Base-by-base conservation (phyloP, 2,113 vertebrate genomes). In the Planiliza haematocheilus region DNA sequence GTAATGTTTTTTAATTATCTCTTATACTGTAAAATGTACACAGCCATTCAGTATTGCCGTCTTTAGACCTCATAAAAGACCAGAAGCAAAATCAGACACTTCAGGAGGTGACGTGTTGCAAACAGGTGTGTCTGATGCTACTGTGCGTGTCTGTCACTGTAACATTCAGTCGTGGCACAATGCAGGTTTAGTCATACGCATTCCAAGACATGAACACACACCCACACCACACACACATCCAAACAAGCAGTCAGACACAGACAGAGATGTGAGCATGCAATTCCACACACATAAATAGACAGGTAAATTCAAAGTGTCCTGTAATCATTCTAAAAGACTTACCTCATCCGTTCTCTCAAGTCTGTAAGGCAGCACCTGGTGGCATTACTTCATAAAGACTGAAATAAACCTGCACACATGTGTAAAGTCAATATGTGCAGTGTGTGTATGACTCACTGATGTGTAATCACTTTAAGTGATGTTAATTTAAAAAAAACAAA, bases 161-260 rank as follows among this genome's bases (percentile, higher is more conserved):
- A 30, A 20, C 21, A 50, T 11, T 2, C 1, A 79, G 30, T 24
- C 5, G 10, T 34, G 9, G 8, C 55, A 66, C 36, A n/a, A 20
- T 14, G n/a, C 49, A 70, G 59, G 17, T 74, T 82, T 66, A 89
- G 82, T 91, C 91, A 89, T 65, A 53, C 7, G 0, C 73, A 89
- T 89, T 88, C 87, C 86, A 71, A 74, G 86, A 84, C 82, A 58
- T 17, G 52, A 70, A 58, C 85, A 42, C 43, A 41, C 83, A 66
- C 48, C 49, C 63, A 39, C 61, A 42, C 10, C 9, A n/a, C 17
- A 11, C 38, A 79, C 45, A 56, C 70, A 80, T 69, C 74, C 50
- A 79, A 78, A 74, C 56, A 74, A 74, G 46, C 5, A 53, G 30
- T 43, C 50, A 86, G 66, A 84, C 14, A 74, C 74, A 80, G 52